Conservation (phyloP, 1,140 invertebrate species). For the Drosophila parabipectinata region DNA sequence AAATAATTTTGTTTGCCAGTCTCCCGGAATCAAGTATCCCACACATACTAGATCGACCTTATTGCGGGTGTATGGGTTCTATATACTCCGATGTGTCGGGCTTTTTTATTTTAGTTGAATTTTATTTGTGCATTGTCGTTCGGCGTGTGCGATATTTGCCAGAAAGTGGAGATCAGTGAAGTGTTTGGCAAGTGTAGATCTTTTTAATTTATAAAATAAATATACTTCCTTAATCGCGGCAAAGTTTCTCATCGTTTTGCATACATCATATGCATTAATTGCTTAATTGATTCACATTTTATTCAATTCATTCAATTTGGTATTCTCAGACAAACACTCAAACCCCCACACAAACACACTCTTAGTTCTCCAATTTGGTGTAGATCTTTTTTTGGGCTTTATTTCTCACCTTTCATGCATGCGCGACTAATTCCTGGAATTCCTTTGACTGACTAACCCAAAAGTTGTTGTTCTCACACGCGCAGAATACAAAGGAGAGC, state of each 20-base stretch:
- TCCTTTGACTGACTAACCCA: constrained; percentile 80
- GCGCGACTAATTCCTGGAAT: constrained; percentile 73
- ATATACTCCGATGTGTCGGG: constrained; percentile 14
- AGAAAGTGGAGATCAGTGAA: constrained; percentile 6
- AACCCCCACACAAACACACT: background rate
- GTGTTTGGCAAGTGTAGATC: constrained; percentile 20
- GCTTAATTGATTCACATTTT: constrained; percentile 78
- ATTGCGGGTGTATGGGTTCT: constrained; percentile 13
- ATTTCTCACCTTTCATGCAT: constrained; percentile 70
- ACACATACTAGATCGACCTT: constrained; percentile 32
- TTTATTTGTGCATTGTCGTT: constrained; percentile 47
- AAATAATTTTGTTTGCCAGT: constrained; percentile 76
- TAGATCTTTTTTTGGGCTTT: constrained; percentile 38
- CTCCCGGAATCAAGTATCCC: constrained; percentile 7
- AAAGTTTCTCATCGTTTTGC: constrained; percentile 29
- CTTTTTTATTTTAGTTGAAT: constrained; percentile 33
- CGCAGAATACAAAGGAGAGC: constrained; percentile 43
- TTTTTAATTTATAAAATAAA: too few relatives aligned
- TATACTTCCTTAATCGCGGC: background rate
- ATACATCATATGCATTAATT: constrained; percentile 70
- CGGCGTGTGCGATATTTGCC: constrained; percentile 17
- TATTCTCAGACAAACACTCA: constrained; percentile 39
- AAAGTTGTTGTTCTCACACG: constrained; percentile 71
- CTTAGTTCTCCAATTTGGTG: constrained; percentile 4
- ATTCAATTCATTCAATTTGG: constrained; percentile 75